A percentile compares a stretch with the other conserved stretches of the same genome.
Conservation (phyloP, 2,113 vertebrate species). For the Oreochromis aureus region DNA sequence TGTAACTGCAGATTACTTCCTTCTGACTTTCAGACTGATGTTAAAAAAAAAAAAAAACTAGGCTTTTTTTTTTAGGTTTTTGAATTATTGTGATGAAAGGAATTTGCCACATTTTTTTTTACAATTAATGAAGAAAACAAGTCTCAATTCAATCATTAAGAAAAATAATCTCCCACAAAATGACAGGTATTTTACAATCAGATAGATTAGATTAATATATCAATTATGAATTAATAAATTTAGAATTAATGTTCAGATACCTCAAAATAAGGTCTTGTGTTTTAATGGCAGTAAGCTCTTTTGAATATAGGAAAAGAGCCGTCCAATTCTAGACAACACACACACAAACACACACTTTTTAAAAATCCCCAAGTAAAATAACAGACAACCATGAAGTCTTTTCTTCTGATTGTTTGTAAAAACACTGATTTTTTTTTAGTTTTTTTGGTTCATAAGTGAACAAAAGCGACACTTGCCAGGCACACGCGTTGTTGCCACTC, state of each 20-base stretch:
- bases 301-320: background rate
- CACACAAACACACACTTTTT: background rate
- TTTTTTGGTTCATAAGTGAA: background rate
- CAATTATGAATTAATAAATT: background rate
- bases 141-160: background rate
- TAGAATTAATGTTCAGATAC: background rate
- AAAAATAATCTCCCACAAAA: background rate
- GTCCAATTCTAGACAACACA: background rate
- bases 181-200: background rate
- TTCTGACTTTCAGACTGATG: background rate
- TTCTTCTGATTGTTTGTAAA: background rate
- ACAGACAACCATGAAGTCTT: background rate
- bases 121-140: background rate
- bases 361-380: background rate
- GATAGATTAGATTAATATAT: background rate
- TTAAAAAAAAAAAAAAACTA: background rate
- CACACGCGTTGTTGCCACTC: background rate
- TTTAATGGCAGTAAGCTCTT: background rate
- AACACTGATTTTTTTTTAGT: background rate
- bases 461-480: slow-evolving; percentile 12
- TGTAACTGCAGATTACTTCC: background rate
- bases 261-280: background rate
- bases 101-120: background rate
- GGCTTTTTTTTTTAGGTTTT: background rate
- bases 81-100: background rate